Percentiles rank a stretch among this genome's conserved stretches.
Conservation (phyloP, 2,888 invertebrate species). For the Ophion obscuratus region DNA sequence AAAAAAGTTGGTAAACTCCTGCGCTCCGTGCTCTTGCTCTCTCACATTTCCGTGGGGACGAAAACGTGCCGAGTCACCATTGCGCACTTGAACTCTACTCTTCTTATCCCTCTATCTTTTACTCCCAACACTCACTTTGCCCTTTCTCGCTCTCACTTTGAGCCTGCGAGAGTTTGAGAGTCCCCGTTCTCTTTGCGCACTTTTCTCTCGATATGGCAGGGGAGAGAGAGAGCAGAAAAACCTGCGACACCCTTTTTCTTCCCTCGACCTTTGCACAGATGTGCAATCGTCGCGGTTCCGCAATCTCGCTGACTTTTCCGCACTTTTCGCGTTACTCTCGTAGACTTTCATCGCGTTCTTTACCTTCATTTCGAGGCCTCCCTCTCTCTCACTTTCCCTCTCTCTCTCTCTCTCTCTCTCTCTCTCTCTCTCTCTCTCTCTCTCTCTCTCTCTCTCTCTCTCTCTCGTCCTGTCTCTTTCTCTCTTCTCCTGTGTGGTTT, state of each 20-base stretch:
- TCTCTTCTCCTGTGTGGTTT: background rate
- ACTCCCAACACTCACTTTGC: background rate
- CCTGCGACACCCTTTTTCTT: background rate
- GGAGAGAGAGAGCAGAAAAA: constrained; percentile 16
- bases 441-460: background rate
- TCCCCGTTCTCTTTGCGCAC: constrained; percentile 28
- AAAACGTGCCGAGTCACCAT: constrained; percentile 65
- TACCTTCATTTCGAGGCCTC: background rate
- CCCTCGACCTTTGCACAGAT: constrained; percentile 46
- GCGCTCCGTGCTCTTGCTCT: constrained; percentile 53
- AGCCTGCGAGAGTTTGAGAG: constrained; percentile 8
- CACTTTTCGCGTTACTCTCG: constrained; percentile 46
- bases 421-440: background rate
- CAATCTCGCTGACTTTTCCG: constrained; percentile 58
- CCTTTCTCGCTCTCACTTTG: constrained; percentile 15
- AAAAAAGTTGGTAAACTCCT: constrained; percentile 81
- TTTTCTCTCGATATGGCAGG: constrained; percentile 46
- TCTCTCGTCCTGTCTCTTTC: constrained; percentile 26
- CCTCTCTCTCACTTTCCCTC: background rate
- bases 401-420: constrained; percentile 22
- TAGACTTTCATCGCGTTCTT: background rate
- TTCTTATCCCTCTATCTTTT: constrained; percentile 24
- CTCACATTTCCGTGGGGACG: constrained; percentile 60
- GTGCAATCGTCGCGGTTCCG: constrained; percentile 37
- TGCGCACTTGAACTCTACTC: constrained; percentile 72